Conservation (phyloP, 2,888 invertebrate genomes). For the Ormyrus rosae region DNA sequence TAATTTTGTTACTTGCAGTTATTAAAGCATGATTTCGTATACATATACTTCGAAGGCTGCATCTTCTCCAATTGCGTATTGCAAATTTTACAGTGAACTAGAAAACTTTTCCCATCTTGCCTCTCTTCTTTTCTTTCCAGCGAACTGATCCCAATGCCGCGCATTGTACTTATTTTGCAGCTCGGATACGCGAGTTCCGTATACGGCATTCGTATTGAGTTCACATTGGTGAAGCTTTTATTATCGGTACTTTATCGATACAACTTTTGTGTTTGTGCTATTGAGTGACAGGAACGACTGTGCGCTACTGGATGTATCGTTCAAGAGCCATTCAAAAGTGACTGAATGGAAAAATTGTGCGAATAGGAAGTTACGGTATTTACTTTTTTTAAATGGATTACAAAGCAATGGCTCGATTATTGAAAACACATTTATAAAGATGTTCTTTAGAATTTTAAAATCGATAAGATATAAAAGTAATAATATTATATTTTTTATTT, state of each 20-base stretch:
- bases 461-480: slow-evolving; percentile 39
- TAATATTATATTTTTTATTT: slow-evolving; percentile 50
- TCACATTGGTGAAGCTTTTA: too few species aligned
- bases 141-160: slow-evolving; percentile 17
- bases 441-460: not conserved
- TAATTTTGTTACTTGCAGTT: too few species aligned
- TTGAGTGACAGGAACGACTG: not conserved
- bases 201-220: not conserved
- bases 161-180: slow-evolving; percentile 13
- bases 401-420: not conserved
- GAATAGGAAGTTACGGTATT: not conserved
- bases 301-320: not conserved
- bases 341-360: slow-evolving; percentile 8
- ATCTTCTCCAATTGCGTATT: too few species aligned
- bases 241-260: too few species aligned
- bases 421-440: not conserved
- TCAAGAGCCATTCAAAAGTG: not conserved
- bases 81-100: too few species aligned
- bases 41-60: too few species aligned
- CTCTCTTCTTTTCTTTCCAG: not conserved
- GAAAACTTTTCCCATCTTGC: not conserved
- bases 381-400: slow-evolving; percentile 4
- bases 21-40: too few species aligned
- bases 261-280: not conserved
- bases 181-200: not conserved